Base-by-base conservation (phyloP, 2,888 invertebrate species). In the Synanthedon tipuliformis region DNA sequence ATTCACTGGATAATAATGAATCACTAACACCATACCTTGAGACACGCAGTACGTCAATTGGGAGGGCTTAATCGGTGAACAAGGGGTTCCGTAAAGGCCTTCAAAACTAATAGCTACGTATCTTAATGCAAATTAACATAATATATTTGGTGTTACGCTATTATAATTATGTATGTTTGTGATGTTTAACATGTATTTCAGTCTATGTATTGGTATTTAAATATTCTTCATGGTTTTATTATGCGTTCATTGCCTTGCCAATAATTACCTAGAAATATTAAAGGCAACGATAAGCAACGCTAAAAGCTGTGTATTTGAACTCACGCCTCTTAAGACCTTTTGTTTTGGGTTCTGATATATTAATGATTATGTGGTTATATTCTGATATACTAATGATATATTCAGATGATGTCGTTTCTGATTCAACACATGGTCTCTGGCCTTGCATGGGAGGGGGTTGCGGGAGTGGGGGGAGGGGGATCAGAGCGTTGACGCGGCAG, bases 341-440 rank as follows among this genome's bases (percentile, higher is more conserved):
- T 27, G 8, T 27, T 27, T 23, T 23, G 23, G 23, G 23, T 23
- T 23, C 23, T 23, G 4, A 23, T 23, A 23, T 23, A 23, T 18
- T 18, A 18, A 18, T 18, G 18, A 18, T 18, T 18, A 16, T 16
- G 16, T 16, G 2, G 16, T 16, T 16, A 16, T 16, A 16, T 16
- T 16, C 2, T 16, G 16, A 16, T 16, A 16, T 16, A 16, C 3
- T 18, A 18, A 18, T 18, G 2, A 18, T 18, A 18, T 18, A 23
- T 23, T 23, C 23, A 23, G 23, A 23, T 23, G 23, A 23, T 27
- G 27, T 27, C 1, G 27, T 27, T 27, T 34, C 34, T 34, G 34
- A 34, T 34, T 34, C 75, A 86, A 77, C 87, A 87, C 86, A 87
- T 87, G 56, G 86, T 87, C 69, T 87, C 87, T 0, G 87, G 87